Conservation (phyloP, 2,888 invertebrate genomes). For the Metellina segmentata region DNA sequence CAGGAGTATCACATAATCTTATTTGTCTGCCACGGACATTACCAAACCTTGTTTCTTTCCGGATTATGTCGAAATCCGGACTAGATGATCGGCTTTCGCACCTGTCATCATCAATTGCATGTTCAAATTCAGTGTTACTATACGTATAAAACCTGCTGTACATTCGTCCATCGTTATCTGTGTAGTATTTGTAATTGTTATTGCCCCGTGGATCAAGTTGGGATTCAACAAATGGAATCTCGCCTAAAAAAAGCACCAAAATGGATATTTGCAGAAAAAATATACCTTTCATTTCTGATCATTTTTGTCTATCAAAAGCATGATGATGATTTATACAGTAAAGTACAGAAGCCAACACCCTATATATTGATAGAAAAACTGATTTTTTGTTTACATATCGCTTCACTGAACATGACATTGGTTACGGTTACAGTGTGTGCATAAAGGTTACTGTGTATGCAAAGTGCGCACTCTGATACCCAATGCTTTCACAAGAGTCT, state of each 20-base stretch:
- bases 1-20: constrained; percentile 77
- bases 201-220: constrained; percentile 32
- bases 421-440: background rate
- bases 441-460: too few relatives aligned
- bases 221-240: background rate
- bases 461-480: too few relatives aligned
- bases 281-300: constrained; percentile 32
- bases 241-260: background rate
- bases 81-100: constrained; percentile 10
- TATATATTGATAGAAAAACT: background rate
- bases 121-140: constrained; percentile 69
- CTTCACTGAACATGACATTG: constrained; percentile 43
- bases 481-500: too few relatives aligned
- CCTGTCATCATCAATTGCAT: constrained; percentile 62
- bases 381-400: constrained; percentile 58
- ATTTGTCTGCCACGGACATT: constrained; percentile 73
- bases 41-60: constrained; percentile 67
- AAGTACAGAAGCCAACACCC: background rate
- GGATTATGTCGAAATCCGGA: background rate
- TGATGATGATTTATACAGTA: background rate
- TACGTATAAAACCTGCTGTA: constrained; percentile 28
- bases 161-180: constrained; percentile 30
- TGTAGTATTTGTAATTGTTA: constrained; percentile 30
- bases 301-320: constrained; percentile 12
- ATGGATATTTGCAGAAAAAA: background rate